A percentile compares a stretch with the other conserved stretches of the same genome.
Evolutionary conservation across 2,797 vertebrate species (phyloP).

Genomic region (Silurus lanzhouensis): DNA sequence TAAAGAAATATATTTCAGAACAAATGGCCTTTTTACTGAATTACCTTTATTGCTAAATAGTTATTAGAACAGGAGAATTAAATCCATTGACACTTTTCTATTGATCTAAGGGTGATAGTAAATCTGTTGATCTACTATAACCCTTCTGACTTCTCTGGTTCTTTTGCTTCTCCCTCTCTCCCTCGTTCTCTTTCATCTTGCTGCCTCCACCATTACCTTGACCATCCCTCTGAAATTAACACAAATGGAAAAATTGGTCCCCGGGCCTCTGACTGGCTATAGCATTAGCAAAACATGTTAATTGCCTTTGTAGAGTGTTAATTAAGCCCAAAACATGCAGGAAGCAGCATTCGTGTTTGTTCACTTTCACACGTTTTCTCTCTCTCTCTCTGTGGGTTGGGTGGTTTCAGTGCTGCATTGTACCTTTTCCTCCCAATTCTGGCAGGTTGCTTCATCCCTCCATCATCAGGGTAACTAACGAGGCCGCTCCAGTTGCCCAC

Average conservation of each 20-base stretch:
- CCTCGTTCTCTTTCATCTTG: conserved; percentile 30
- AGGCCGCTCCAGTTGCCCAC: conserved; percentile 96
- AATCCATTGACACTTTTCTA: conserved; percentile 46
- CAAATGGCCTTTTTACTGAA: neutral
- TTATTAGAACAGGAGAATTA: conserved; percentile 16
- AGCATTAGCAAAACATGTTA: conserved; percentile 16
- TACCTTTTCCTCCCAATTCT: conserved; percentile 98
- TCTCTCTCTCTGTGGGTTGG: conserved; percentile 60
- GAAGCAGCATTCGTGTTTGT: conserved; percentile 60
- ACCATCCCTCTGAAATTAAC: conserved; percentile 5
- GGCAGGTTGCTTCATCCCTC: conserved; percentile 90
- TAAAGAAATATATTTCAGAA: neutral
- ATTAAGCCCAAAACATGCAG: conserved; percentile 74
- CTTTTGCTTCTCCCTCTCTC: conserved; percentile 40
- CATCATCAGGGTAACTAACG: conserved; percentile 94
- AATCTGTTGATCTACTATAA: conserved; percentile 35
- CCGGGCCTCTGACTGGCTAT: conserved; percentile 37
- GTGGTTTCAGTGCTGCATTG: conserved; percentile 73
- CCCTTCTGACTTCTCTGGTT: conserved; percentile 26
- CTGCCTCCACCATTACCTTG: conserved; percentile 47
- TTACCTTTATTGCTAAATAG: neutral
- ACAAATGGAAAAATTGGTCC: conserved; percentile 21
- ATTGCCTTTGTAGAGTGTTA: conserved; percentile 35
- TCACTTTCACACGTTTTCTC: conserved; percentile 49
- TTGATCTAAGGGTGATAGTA: too few relatives aligned